Conservation (phyloP, 1,140 invertebrate species). For the Drosophila funebris region DNA sequence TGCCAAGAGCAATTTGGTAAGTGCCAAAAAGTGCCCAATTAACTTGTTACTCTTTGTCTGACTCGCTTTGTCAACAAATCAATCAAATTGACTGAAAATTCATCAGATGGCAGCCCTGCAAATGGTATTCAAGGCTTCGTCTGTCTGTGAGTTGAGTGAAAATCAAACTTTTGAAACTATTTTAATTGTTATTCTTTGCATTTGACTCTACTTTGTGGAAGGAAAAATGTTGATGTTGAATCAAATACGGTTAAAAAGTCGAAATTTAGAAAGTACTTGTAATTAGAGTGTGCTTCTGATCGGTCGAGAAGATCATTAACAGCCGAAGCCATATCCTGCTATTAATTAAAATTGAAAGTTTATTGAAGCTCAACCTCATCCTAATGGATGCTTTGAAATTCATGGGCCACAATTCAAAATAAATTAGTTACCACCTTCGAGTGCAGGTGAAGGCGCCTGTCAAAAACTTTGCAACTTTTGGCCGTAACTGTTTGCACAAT, state of each 20-base stretch:
- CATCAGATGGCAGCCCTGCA: conserved; percentile 41
- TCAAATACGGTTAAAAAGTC: not conserved
- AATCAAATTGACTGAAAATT: conserved; percentile 76
- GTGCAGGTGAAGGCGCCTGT: conserved; percentile 67
- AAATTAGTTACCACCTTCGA: conserved; percentile 75
- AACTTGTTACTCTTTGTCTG: conserved; percentile 53
- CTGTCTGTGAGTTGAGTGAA: conserved; percentile 28
- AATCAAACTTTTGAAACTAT: conserved; percentile 70
- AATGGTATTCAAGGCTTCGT: conserved; percentile 5
- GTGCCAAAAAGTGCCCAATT: conserved; percentile 71
- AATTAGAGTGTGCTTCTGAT: not conserved
- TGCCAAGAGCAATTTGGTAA: conserved; percentile 61
- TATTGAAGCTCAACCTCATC: not conserved
- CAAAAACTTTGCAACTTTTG: conserved; percentile 78
- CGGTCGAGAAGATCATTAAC: not conserved
- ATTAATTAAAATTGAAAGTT: conserved; percentile 39
- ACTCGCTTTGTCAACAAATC: conserved; percentile 64
- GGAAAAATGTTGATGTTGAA: conserved; percentile 20
- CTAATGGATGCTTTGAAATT: conserved; percentile 27
- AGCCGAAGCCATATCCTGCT: not conserved
- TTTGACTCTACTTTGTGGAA: conserved; percentile 9
- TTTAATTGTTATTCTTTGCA: conserved; percentile 75
- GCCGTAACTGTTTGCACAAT: conserved; percentile 76
- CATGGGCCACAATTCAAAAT: conserved; percentile 57
- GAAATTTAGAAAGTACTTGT: conserved; percentile 10